Evolutionary conservation across 2,797 vertebrate species (phyloP), one percentile per base, ranked within the genome.

Genomic region (Danio albolineatus): DNA sequence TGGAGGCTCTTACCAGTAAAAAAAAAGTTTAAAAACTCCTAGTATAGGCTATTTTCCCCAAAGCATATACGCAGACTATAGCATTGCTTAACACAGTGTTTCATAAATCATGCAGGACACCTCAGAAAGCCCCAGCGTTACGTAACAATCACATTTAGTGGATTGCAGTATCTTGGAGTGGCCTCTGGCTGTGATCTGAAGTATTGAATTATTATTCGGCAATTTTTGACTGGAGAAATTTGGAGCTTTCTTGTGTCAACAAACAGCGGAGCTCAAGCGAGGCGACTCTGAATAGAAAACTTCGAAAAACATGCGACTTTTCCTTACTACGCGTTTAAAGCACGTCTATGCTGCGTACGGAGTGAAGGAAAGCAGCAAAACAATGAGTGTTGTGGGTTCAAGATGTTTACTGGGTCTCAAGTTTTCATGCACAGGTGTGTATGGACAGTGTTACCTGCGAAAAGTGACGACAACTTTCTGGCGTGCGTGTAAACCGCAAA

Each of bases 161-260:
- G 41, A 51, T 64, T 79, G 56, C 53, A 38, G 3, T 60, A 49
- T 59, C 59, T 57, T 51, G 59, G 64, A 76, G 77, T 61, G 71
- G 72, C 79, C 82, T 74, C 79, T 82, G 57, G 61, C 77, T 83
- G 76, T 49, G 36, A 51, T 56, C 12, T 54, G 5, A 67, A 44
- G 65, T 21, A 76, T n/a, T 60, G 54, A 72, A 62, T 48, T n/a
- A 38, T 46, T 43, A 46, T 21, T n/a, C 61, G 49, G 73, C 73
- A 82, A 66, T 80, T 66, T 82, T 78, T 53, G n/a, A 61, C 8
- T 67, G n/a, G 8, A 7, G 38, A 53, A 54, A 53, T 13, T 38
- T 46, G 4, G 4, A 28, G 38, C 1, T 19, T 5, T 4, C 36
- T 43, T 10, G 8, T 21, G 2, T 28, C 9, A 46, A 43, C 6